phyloP scores from a whole-genome alignment of 1,140 invertebrate genomes.

The Periplaneta americana region DNA sequence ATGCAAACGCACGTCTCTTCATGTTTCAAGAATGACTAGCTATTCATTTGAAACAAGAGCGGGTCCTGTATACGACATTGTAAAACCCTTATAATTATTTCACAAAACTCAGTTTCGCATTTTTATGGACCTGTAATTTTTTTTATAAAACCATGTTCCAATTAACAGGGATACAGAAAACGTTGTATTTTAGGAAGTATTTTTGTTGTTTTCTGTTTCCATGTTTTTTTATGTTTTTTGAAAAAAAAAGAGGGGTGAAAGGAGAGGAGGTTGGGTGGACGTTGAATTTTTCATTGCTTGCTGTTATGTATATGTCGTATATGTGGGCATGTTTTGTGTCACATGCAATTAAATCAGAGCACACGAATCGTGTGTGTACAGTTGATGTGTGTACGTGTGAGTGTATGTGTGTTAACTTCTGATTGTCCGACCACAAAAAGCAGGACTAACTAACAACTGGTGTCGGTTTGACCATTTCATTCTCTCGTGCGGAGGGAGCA shows the following conservation, averaged over 20 bases:
- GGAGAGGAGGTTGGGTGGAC: neutral
- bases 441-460: conserved; percentile 4
- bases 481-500: neutral
- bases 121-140: neutral
- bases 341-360: conserved; percentile 13
- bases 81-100: neutral
- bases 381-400: neutral
- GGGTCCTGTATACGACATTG: neutral
- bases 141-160: conserved; percentile 6
- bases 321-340: conserved; percentile 9
- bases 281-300: conserved; percentile 12
- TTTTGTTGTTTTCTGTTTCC: conserved; percentile 3
- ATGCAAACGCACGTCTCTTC: too few species aligned
- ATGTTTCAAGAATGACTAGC: too few species aligned
- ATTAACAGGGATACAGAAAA: conserved; percentile 3
- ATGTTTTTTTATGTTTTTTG: neutral
- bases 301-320: neutral
- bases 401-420: conserved; percentile 2
- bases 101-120: neutral
- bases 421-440: conserved; percentile 10
- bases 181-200: conserved; percentile 1
- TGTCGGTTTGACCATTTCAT: conserved; percentile 1
- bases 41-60: neutral
- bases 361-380: conserved; percentile 7
- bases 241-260: neutral